phyloP scores from a whole-genome alignment of 2,888 invertebrate genomes.

The Synergus laeviventris region DNA sequence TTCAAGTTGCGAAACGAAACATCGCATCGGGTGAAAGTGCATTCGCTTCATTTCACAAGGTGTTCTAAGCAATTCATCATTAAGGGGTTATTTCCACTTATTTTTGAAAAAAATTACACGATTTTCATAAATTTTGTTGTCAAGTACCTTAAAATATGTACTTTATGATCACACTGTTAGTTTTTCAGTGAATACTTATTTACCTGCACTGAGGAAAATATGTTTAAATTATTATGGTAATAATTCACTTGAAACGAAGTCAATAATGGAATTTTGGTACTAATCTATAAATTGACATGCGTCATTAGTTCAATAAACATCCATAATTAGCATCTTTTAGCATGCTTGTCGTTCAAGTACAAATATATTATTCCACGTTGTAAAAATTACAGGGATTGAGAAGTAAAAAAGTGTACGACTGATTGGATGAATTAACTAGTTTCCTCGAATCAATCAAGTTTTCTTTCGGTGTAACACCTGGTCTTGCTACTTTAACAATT shows the following conservation, averaged over 20 bases:
- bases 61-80: conserved; percentile 43
- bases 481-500: conserved; percentile 28
- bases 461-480: conserved; percentile 8
- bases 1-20: conserved; percentile 59
- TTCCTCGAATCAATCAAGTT: conserved; percentile 28
- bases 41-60: conserved; percentile 68
- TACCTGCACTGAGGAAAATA: no score
- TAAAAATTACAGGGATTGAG: conserved; percentile 26
- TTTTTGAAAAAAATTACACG: no score
- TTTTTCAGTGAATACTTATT: no score
- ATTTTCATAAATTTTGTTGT: no score
- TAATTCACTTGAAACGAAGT: background rate
- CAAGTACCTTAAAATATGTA: no score
- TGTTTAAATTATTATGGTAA: background rate
- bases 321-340: background rate
- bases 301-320: background rate
- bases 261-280: background rate
- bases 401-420: background rate
- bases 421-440: background rate
- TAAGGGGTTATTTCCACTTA: no score
- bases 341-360: background rate
- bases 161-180: no score
- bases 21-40: conserved; percentile 66
- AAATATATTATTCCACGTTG: background rate
- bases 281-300: background rate